phyloP scores from a whole-genome alignment of 2,888 invertebrate species.

The Mongoloraphidia duomilia region DNA sequence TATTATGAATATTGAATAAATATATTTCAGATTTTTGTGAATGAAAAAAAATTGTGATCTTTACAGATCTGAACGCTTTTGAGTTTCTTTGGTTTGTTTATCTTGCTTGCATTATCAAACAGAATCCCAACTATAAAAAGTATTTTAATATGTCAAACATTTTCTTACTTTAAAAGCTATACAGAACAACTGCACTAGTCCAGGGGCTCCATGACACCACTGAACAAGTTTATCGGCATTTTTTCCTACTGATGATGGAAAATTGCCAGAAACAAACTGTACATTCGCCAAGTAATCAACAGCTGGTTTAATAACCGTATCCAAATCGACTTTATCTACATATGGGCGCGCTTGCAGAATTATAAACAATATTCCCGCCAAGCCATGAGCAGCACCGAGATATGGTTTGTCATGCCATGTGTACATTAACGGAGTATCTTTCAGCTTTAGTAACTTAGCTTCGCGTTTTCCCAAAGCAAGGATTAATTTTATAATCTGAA shows the following conservation, averaged over 20 bases:
- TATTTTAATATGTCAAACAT: neutral
- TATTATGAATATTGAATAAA: neutral
- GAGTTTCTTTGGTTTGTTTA: neutral
- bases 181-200: slow-evolving; percentile 57
- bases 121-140: neutral
- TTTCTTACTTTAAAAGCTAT: slow-evolving; percentile 47
- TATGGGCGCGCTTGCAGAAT: slow-evolving; percentile 56
- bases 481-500: slow-evolving; percentile 47
- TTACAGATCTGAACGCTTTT: too few relatives aligned
- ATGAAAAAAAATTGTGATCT: neutral
- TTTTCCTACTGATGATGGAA: slow-evolving; percentile 61
- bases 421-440: slow-evolving; percentile 56
- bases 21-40: neutral
- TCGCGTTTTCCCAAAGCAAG: slow-evolving; percentile 47
- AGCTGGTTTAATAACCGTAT: slow-evolving; percentile 44
- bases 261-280: slow-evolving; percentile 50
- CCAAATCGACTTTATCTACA: slow-evolving; percentile 40
- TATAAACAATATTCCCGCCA: slow-evolving; percentile 70
- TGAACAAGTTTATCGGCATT: slow-evolving; percentile 64
- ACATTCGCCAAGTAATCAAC: slow-evolving; percentile 45
- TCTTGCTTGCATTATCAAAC: neutral
- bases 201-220: slow-evolving; percentile 93
- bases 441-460: slow-evolving; percentile 35
- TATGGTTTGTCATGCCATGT: slow-evolving; percentile 80
- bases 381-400: slow-evolving; percentile 80